A percentile compares a stretch with the other conserved stretches of the same genome.
These are phyloP conservation scores for Pantelozetes paolii DNA, from an alignment of 2,888 invertebrate species.

Conservation along the genomic window DNA sequence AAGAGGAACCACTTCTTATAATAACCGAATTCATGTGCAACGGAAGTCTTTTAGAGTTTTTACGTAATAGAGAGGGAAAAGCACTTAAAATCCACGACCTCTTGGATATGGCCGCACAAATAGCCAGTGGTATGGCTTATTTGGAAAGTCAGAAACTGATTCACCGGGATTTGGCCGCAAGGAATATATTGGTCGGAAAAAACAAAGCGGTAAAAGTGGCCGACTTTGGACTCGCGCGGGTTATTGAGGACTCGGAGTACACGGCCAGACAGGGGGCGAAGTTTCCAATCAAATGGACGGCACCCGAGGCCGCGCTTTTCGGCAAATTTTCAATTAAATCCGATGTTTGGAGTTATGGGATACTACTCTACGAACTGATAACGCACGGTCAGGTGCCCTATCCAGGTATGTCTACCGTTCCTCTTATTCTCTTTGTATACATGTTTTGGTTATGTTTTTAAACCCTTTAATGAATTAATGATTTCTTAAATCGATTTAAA, in stretches of 20 bases:
- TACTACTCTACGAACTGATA: constrained; percentile 86
- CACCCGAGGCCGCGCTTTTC: constrained; percentile 89
- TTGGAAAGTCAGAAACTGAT: constrained; percentile 80
- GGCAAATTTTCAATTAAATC: constrained; percentile 95
- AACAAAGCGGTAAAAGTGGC: constrained; percentile 76
- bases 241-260: constrained; percentile 95
- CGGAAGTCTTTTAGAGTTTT: constrained; percentile 84
- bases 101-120: constrained; percentile 81
- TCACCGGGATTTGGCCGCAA: constrained; percentile 89
- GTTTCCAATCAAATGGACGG: constrained; percentile 98
- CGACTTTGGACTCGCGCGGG: constrained; percentile 93
- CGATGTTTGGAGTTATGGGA: constrained; percentile 97
- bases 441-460: background rate
- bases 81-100: constrained; percentile 82
- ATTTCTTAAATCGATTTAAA: no score
- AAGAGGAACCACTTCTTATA: constrained; percentile 87
- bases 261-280: constrained; percentile 89
- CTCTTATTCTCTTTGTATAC: no score
- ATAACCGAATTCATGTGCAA: constrained; percentile 89
- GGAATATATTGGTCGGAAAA: constrained; percentile 90
- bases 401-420: constrained; percentile 66
- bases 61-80: constrained; percentile 80
- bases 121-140: constrained; percentile 90
- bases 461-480: constrained; percentile 23
- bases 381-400: constrained; percentile 96